Conservation (phyloP, 2,797 vertebrate species). For the Pseudomugil tenellus region DNA sequence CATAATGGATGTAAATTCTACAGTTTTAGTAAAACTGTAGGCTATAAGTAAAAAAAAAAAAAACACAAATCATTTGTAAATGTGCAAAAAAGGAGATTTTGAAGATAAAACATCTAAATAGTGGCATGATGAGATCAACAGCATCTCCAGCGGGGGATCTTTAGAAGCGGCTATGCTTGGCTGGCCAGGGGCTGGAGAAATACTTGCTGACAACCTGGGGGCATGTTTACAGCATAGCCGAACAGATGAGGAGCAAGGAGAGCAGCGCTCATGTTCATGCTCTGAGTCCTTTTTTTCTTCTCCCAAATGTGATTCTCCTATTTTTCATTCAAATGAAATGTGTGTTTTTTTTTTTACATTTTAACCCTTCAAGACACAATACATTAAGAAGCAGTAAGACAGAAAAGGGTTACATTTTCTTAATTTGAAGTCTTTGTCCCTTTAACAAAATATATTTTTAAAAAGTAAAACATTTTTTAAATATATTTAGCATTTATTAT, state of each 20-base stretch:
- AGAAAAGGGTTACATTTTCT: too few species aligned
- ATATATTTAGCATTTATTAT: too few species aligned
- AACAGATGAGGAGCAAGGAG: conserved; percentile 40
- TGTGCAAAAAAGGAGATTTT: conserved; percentile 12
- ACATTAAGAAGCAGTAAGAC: too few species aligned
- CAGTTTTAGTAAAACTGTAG: background rate
- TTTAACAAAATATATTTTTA: too few species aligned
- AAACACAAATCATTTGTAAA: conserved; percentile 1
- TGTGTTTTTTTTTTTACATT: too few species aligned
- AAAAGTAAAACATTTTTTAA: too few species aligned
- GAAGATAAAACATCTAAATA: conserved; percentile 68
- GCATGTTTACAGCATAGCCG: conserved; percentile 75
- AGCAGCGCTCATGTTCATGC: conserved; percentile 34
- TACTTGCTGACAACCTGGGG: conserved; percentile 80
- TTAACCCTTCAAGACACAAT: too few species aligned
- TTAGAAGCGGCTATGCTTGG: conserved; percentile 74
- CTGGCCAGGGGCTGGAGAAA: conserved; percentile 74
- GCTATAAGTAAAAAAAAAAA: background rate
- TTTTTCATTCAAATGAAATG: conserved; percentile 14
- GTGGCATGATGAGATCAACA: conserved; percentile 75
- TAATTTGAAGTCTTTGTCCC: too few species aligned
- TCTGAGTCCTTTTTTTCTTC: conserved; percentile 37
- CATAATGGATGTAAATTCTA: background rate
- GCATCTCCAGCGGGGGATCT: conserved; percentile 71
- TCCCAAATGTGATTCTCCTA: conserved; percentile 4